Base-by-base conservation (phyloP, 2,113 vertebrate genomes). In the Atherinomorus stipes region DNA sequence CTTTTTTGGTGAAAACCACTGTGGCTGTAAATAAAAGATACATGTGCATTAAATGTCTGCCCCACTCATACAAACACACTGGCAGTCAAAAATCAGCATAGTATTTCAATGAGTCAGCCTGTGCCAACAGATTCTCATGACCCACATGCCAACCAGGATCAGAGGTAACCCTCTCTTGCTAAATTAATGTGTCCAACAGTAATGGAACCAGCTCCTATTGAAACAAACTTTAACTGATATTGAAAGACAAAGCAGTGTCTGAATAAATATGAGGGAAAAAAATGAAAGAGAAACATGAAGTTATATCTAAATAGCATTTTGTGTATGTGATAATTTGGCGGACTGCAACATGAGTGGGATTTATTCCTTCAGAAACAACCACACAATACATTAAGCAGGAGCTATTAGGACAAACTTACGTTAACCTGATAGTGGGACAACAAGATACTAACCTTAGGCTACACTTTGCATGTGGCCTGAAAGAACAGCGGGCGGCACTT, bases 341-440 rank as follows among this genome's bases (percentile, higher is more conserved):
- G 44, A 52, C 15, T 22, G 52, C 9, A 49, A 67, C 69, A 74
- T 59, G 56, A 76, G 31, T 34, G 77, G 81, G 82, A 84, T 89
- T 88, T 63, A 73, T 88, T 85, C 68, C 81, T 57, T 49, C 23
- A 54, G 61, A 68, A 89, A 82, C 64, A 65, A 95, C 93, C 94
- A 90, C 91, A 93, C 75, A 85, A 85, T 91, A 84, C 92, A 93
- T 94, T 94, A 93, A 87, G 88, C 65, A 78, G 89, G 87, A 87
- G 85, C 76, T 87, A 83, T 88, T 70, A 76, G 88, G 73, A 86
- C 45, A 60, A 67, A 71, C 71, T 64, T 74, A 62, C 51, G 61
- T 86, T 81, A 89, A 91, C 88, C 82, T 76, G 91, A 92, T 91
- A 91, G 86, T 66, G 71, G 69, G 79, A 78, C 15, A 44, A 79